These are phyloP conservation scores for Leucophora obtusa DNA, from an alignment of 2,888 invertebrate genomes.

Conservation along the genomic window DNA sequence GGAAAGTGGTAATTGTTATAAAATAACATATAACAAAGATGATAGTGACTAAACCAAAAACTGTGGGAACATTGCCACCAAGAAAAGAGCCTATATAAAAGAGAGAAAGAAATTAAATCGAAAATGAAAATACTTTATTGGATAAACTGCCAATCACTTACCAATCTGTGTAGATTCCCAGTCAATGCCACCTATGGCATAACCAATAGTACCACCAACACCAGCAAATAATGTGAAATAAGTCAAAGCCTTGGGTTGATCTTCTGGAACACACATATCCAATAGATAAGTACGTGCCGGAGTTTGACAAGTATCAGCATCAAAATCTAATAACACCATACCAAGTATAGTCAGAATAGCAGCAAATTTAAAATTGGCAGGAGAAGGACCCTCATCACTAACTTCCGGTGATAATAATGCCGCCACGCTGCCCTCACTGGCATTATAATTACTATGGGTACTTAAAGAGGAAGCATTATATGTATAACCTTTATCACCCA, in stretches of 20 bases:
- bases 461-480: conserved; percentile 47
- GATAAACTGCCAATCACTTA: conserved; percentile 30
- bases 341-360: conserved; percentile 82
- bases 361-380: conserved; percentile 75
- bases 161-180: conserved; percentile 81
- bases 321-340: conserved; percentile 82
- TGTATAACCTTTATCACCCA: conserved; percentile 77
- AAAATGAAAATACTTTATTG: neutral
- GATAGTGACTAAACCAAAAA: conserved; percentile 81
- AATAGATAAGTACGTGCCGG: conserved; percentile 83
- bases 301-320: conserved; percentile 84
- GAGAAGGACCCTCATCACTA: conserved; percentile 43
- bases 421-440: conserved; percentile 66
- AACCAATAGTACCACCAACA: conserved; percentile 82
- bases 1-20: conserved; percentile 81
- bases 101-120: neutral
- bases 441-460: conserved; percentile 52
- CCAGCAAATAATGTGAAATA: conserved; percentile 84
- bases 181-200: conserved; percentile 81
- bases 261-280: conserved; percentile 82
- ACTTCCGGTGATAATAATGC: conserved; percentile 60
- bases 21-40: conserved; percentile 81
- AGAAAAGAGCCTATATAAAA: conserved; percentile 73
- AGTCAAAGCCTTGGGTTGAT: conserved; percentile 82
- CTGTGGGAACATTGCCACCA: conserved; percentile 82